Base-by-base conservation (phyloP, 2,113 vertebrate species). In the Solea senegalensis region DNA sequence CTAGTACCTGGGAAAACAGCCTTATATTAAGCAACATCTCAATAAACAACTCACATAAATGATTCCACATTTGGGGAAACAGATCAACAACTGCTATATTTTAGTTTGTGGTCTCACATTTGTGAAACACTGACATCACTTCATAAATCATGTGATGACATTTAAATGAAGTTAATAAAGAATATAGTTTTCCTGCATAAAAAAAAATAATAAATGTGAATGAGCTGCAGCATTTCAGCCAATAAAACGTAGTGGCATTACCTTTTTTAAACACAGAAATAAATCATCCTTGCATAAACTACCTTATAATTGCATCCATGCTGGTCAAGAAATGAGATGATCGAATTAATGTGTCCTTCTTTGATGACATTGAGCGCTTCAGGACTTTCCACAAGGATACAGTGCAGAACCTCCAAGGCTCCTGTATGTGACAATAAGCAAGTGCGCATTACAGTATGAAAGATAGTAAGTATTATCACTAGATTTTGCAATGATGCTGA, bases 231-330 rank as follows among this genome's bases (percentile, higher is more conserved):
- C 9, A 56, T 62, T 61, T 45, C 8, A 57, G 8, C 13, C 50
- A 72, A 8, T 43, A 13, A 55, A 7, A 6, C 43, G 43, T 21
- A 45, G 27, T 43, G 8, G 3, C 8, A 72, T 27, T 14, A 14
- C 66, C 1, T 34, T 13, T 1, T 46, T 4, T 52, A 39, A 72
- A 59, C 11, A 75, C 49, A 58, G 9, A 53, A 44, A 69, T 1
- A 49, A 11, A 14, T 10, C 11, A 55, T 52, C 15, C 14, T 39
- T 44, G 1, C 13, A 66, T 43, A 41, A 7, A 28, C 7, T 74
- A 97, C 97, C 94, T 98, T 99, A 86, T 96, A 93, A 72, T 96
- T 96, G 86, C 94, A 92, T 83, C 97, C 97, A 69, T 98, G 96
- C 67, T 95, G 96, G 80, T 99, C 96, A 65, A 98, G 89, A 72